Conservation (phyloP, 23 tunicate species). For the Botrylloides violaceus region DNA sequence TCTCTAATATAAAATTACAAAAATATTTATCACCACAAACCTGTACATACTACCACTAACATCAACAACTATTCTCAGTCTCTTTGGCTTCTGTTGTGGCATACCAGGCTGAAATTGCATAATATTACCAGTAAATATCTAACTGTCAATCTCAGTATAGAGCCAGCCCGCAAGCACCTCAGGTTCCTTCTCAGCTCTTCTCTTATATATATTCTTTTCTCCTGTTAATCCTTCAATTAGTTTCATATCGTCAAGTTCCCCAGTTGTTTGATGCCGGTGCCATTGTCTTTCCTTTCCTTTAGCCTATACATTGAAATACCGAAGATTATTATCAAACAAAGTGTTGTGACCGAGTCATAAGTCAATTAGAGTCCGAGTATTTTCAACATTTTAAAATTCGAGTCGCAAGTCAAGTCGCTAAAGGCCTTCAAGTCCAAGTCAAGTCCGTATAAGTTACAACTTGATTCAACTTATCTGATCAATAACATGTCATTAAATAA, state of each 20-base stretch:
- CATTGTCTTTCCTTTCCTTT: slow-evolving; percentile 91
- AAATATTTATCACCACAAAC: slow-evolving; percentile 12
- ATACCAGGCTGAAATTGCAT: slow-evolving; percentile 77
- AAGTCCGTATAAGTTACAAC: no score
- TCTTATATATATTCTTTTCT: slow-evolving; percentile 80
- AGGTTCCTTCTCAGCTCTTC: slow-evolving; percentile 93
- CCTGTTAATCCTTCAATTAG: slow-evolving; percentile 93
- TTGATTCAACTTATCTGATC: no score
- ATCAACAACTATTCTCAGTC: slow-evolving; percentile 61
- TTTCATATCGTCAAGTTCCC: slow-evolving; percentile 93
- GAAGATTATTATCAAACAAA: no score
- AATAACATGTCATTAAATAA: no score
- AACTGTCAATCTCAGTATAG: no score
- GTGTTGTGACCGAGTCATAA: no score
- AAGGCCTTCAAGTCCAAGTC: no score
- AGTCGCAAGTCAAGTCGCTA: no score
- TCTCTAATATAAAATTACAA: background rate
- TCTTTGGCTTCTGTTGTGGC: slow-evolving; percentile 88
- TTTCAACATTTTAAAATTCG: no score
- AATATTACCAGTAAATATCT: no score
- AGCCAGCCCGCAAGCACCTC: no score
- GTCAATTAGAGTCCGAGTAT: no score
- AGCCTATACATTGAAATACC: slow-evolving; percentile 73
- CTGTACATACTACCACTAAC: slow-evolving; percentile 93
- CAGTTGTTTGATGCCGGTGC: slow-evolving; percentile 82